Conservation (phyloP, 2,888 invertebrate species). For the Tanytarsus gracilentus region DNA sequence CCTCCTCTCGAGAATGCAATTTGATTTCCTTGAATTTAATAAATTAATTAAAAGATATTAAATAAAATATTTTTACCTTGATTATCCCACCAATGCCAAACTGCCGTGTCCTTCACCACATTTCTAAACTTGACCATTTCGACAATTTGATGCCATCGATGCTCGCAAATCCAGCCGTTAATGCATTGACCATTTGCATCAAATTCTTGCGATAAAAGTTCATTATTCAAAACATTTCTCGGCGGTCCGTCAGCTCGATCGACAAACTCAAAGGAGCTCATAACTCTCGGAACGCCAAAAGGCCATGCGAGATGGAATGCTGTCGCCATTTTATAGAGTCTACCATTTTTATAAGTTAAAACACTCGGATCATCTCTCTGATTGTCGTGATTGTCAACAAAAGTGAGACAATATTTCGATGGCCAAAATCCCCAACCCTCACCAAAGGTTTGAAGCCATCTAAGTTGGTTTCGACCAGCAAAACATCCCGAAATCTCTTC, state of each 20-base stretch:
- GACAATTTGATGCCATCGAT: constrained; percentile 73
- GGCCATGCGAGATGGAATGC: constrained; percentile 84
- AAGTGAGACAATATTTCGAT: constrained; percentile 55
- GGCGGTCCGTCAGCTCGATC: constrained; percentile 61
- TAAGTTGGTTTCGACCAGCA: constrained; percentile 52
- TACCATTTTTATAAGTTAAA: constrained; percentile 58
- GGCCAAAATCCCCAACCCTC: constrained; percentile 56
- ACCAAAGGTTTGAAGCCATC: constrained; percentile 55
- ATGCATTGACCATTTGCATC: constrained; percentile 56
- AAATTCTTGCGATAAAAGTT: constrained; percentile 58
- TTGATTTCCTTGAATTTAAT: no score
- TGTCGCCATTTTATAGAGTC: constrained; percentile 66
- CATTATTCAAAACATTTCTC: constrained; percentile 50
- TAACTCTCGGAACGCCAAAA: constrained; percentile 67
- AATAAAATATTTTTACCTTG: no score
- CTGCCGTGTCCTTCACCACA: constrained; percentile 48
- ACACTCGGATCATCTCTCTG: constrained; percentile 65
- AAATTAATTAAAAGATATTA: no score
- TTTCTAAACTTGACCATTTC: constrained; percentile 73
- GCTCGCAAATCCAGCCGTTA: constrained; percentile 75
- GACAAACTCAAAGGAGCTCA: constrained; percentile 74
- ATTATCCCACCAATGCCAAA: constrained; percentile 73
- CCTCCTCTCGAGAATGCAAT: constrained; percentile 75
- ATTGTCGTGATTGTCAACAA: constrained; percentile 54
- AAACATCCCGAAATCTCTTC: constrained; percentile 47